A percentile compares a stretch with the other conserved stretches of the same genome.
Evolutionary conservation across 2,888 invertebrate species (phyloP).

Genomic region (Andrena fulva): DNA sequence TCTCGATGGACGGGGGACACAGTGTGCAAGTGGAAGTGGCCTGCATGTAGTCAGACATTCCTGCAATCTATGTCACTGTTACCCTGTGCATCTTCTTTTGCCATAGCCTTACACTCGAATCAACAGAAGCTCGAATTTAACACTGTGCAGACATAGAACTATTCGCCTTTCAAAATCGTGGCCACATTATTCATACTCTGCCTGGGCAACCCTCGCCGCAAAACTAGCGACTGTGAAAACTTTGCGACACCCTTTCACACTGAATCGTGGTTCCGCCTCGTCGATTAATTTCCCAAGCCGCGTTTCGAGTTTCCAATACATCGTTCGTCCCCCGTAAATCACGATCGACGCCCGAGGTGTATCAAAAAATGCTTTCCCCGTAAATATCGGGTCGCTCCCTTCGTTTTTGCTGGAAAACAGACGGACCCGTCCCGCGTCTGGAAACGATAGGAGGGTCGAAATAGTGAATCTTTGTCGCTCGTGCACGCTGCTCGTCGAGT

Average conservation of each 20-base stretch:
- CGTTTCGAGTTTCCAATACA: constrained; percentile 15
- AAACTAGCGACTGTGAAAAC: background rate
- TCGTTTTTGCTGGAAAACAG: background rate
- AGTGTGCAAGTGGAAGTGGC: background rate
- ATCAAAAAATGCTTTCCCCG: constrained; percentile 34
- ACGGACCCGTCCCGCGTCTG: background rate
- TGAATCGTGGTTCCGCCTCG: background rate
- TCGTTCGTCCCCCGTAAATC: constrained; percentile 21
- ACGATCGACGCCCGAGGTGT: constrained; percentile 6
- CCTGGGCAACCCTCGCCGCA: background rate
- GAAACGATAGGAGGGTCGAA: constrained; percentile 12
- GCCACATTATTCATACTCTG: too few relatives aligned
- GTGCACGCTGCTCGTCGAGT: background rate
- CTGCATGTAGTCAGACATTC: background rate
- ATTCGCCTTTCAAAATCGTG: too few relatives aligned
- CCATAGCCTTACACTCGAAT: too few relatives aligned
- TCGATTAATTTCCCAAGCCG: constrained; percentile 9
- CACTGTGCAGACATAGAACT: too few relatives aligned
- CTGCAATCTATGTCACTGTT: background rate
- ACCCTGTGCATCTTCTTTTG: background rate
- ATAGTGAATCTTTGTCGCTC: background rate
- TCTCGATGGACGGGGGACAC: background rate
- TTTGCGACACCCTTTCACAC: background rate
- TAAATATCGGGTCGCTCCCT: constrained; percentile 16
- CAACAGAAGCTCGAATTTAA: too few relatives aligned